phyloP scores from a whole-genome alignment of 2,888 invertebrate genomes.

The Andrena chrysosceles region DNA sequence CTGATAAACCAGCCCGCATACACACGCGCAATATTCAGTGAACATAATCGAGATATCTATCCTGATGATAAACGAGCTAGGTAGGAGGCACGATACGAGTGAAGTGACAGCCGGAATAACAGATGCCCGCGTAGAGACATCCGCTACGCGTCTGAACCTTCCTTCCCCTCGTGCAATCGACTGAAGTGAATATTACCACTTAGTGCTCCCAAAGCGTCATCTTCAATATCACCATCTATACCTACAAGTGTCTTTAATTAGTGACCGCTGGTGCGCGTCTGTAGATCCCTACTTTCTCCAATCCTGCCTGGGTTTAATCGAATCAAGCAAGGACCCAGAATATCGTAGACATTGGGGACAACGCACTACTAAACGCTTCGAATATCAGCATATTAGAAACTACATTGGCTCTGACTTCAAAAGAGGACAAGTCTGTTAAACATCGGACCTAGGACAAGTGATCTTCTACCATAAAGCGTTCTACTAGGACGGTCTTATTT shows the following conservation, averaged over 20 bases:
- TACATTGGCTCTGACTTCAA: too few relatives aligned
- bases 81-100: conserved; percentile 65
- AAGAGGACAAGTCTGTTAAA: too few relatives aligned
- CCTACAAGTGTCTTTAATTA: conserved; percentile 33
- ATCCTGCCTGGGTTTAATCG: conserved; percentile 70
- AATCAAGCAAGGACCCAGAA: not conserved
- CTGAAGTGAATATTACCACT: conserved; percentile 62
- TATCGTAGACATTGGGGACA: too few relatives aligned
- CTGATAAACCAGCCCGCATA: conserved; percentile 62
- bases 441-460: too few relatives aligned
- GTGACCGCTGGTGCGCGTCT: not conserved
- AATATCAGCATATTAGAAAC: too few relatives aligned
- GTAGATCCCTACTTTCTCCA: conserved; percentile 60
- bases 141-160: conserved; percentile 55
- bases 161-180: conserved; percentile 48
- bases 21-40: conserved; percentile 49
- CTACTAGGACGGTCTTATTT: too few relatives aligned
- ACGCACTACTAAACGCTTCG: too few relatives aligned
- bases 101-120: conserved; percentile 71
- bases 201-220: conserved; percentile 4
- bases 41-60: conserved; percentile 71
- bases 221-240: conserved; percentile 21
- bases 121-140: conserved; percentile 66
- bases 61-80: conserved; percentile 68
- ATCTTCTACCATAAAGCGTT: too few relatives aligned